A percentile compares a stretch with the other conserved stretches of the same genome.
phyloP scores from a whole-genome alignment of 1,140 invertebrate genomes.

The Leucophenga varia region DNA sequence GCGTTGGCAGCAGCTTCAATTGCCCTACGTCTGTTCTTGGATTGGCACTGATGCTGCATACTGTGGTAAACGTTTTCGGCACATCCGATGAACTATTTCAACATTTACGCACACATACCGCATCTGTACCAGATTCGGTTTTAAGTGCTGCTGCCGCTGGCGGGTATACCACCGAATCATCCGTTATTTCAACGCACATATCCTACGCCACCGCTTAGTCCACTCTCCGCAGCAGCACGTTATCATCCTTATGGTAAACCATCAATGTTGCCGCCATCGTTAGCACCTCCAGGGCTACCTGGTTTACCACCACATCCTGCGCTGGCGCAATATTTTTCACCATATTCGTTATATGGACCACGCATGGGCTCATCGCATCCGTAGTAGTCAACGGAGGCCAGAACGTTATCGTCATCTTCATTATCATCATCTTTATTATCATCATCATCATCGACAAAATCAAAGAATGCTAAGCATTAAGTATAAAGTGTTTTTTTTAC shows the following conservation, averaged over 20 bases:
- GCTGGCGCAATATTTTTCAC: constrained; percentile 77
- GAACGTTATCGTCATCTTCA: too few relatives aligned
- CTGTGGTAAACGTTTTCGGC: constrained; percentile 86
- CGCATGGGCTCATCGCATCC: constrained; percentile 73
- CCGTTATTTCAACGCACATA: constrained; percentile 75
- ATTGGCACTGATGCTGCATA: constrained; percentile 83
- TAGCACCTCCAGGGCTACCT: constrained; percentile 59
- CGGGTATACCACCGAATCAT: constrained; percentile 63
- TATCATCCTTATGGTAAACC: constrained; percentile 88
- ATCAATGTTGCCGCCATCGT: constrained; percentile 59
- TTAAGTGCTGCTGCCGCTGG: constrained; percentile 58
- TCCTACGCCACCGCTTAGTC: constrained; percentile 82
- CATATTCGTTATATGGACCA: constrained; percentile 84
- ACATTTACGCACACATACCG: constrained; percentile 85
- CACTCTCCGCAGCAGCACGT: constrained; percentile 72
- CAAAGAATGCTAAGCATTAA: too few relatives aligned
- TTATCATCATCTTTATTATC: background rate
- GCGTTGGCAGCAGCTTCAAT: constrained; percentile 72
- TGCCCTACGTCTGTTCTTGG: constrained; percentile 90
- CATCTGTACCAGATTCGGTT: constrained; percentile 61
- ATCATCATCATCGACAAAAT: too few relatives aligned
- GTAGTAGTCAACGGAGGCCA: constrained; percentile 55
- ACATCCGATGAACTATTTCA: constrained; percentile 87
- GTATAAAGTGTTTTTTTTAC: too few relatives aligned
- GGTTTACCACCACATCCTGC: constrained; percentile 67